These are phyloP conservation scores for Julus scanicus DNA, from an alignment of 2,888 invertebrate species.

Conservation along the genomic window DNA sequence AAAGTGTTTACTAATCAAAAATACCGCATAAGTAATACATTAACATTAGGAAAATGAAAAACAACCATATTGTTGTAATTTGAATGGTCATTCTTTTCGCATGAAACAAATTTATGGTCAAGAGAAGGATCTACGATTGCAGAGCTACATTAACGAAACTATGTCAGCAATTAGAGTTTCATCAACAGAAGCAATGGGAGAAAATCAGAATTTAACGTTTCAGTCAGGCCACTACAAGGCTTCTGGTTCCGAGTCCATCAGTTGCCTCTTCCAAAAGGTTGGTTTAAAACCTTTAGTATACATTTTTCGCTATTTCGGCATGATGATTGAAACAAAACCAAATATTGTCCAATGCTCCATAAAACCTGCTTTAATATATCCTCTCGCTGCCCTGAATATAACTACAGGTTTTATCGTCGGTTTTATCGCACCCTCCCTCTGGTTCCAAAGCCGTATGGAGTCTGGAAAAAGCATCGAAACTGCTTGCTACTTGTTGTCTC, in stretches of 20 bases:
- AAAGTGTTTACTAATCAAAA: too few relatives aligned
- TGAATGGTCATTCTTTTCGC: background rate
- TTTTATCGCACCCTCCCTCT: background rate
- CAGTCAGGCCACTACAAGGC: background rate
- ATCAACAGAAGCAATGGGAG: background rate
- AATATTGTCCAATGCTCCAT: background rate
- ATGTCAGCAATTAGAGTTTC: background rate
- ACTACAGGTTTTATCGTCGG: background rate
- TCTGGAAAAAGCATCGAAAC: background rate
- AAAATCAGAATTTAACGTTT: background rate
- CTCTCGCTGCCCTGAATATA: background rate
- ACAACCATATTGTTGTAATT: background rate
- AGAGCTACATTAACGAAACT: background rate
- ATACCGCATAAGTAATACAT: too few relatives aligned
- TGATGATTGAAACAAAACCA: background rate
- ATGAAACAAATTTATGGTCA: background rate
- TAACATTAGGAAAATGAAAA: background rate
- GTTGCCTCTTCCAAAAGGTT: background rate
- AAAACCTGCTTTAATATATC: background rate
- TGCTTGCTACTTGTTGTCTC: background rate
- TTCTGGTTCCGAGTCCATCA: background rate
- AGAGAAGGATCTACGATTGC: background rate
- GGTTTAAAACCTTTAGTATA: background rate
- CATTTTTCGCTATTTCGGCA: background rate
- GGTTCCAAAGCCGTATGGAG: background rate